Base-by-base conservation (phyloP, 2,113 vertebrate species). In the Osmerus eperlanus region DNA sequence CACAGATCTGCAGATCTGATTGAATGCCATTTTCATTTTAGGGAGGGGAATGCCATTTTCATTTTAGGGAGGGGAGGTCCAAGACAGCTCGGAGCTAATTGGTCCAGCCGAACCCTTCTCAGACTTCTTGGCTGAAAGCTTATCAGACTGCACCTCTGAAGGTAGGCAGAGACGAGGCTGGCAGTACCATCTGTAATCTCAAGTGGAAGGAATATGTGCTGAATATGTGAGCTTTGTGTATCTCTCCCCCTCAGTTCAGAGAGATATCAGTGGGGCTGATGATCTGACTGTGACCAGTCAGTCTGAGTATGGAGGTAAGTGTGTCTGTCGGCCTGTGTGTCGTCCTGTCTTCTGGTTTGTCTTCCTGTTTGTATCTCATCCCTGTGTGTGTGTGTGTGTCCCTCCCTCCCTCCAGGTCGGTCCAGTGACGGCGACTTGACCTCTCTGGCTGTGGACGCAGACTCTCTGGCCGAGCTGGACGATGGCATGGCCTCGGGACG, bases 401-500 rank as follows among this genome's bases (percentile, higher is more conserved):
- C 19, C 68, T 6, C n/a, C 60, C 9, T 56, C 16, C n/a, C 54
- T 56, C 16, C 77, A 98, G 97, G 95, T 63, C 92, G 92, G 65
- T 96, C 95, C 82, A 96, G 95, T 80, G 95, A 96, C 84, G 95
- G 96, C 0, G 95, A 98, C 85, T 81, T 96, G 86, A 87, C 93
- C 73, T 98, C 94, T 72, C 86, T 96, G 76, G 93, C 91, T 56
- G 90, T 96, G 0, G 96, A 98, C 74, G 87, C 89, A 68, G 96
- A 98, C 85, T 97, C 95, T 84, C 87, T 96, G 71, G 88, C 93
- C 0, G 95, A 93, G 70, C 62, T 95, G 72, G 96, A 98, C 66
- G 95, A 99, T 98, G 97, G 97, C 92, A 97, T 97, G 97, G 95
- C 96, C 93, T 99, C 97, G 85, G 93, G 91, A 80, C 91, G 94